Conservation (phyloP, 1,140 invertebrate species). For the Metopolophium dirhodum region DNA sequence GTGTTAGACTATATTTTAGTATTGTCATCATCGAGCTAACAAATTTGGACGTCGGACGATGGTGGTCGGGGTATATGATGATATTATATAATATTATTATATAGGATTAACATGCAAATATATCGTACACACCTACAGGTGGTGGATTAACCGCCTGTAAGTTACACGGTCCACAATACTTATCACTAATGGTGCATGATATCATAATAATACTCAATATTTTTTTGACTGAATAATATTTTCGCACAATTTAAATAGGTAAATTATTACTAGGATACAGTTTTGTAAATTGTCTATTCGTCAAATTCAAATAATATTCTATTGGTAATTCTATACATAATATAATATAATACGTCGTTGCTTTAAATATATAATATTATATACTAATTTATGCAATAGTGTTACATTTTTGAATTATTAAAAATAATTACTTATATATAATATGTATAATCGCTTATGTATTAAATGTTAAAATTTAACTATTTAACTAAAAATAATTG, state of each 20-base stretch:
- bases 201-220: background rate
- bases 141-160: background rate
- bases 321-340: slow-evolving; percentile 2
- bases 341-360: background rate
- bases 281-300: background rate
- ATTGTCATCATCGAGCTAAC: background rate
- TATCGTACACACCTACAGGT: background rate
- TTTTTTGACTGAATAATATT: background rate
- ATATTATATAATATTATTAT: background rate
- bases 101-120: slow-evolving; percentile 36
- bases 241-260: background rate
- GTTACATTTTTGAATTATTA: background rate
- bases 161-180: slow-evolving; percentile 21
- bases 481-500: background rate
- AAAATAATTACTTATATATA: slow-evolving; percentile 8
- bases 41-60: background rate
- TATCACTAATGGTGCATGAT: background rate
- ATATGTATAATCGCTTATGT: slow-evolving; percentile 26
- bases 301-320: slow-evolving; percentile 22
- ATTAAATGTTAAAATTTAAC: background rate
- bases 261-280: background rate
- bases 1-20: background rate
- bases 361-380: slow-evolving; percentile 2
- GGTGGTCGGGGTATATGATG: background rate
- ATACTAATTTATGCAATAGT: background rate